phyloP scores from a whole-genome alignment of 2,113 vertebrate genomes.

The Trachemys scripta region DNA sequence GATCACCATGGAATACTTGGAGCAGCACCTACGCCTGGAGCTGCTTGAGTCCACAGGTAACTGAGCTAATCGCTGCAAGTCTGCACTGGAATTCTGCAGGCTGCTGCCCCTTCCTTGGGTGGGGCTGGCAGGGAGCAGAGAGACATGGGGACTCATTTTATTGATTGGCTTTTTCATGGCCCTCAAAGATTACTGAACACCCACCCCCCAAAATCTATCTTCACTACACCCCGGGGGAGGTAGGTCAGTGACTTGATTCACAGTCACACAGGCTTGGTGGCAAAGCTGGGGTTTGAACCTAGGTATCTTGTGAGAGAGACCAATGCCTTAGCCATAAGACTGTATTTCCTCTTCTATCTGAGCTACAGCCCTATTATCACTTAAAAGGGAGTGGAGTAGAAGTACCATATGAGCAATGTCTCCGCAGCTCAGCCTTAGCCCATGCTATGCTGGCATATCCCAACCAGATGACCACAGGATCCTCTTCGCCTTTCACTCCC shows the following conservation, averaged over 20 bases:
- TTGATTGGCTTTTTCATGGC: background rate
- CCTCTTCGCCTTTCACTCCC: background rate
- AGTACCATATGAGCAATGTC: background rate
- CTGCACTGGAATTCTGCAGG: background rate
- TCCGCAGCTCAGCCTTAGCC: background rate
- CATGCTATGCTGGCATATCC: background rate
- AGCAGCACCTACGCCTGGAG: conserved; percentile 83
- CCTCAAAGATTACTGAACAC: background rate
- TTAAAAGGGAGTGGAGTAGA: too few relatives aligned
- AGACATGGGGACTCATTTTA: background rate
- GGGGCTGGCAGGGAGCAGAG: background rate
- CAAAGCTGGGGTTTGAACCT: background rate
- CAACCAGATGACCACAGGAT: background rate
- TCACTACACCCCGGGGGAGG: background rate
- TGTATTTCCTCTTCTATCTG: background rate
- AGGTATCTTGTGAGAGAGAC: background rate
- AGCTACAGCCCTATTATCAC: background rate
- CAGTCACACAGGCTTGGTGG: background rate
- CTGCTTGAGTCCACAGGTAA: conserved; percentile 85
- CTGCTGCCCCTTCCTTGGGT: background rate
- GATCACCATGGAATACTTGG: conserved; percentile 90
- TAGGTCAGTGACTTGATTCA: background rate
- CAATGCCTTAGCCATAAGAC: background rate
- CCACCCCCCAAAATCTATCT: background rate
- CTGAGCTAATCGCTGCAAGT: fast-evolving